These are phyloP conservation scores for Scaptomyza caliginosa DNA, from an alignment of 2,888 invertebrate genomes.

Conservation along the genomic window DNA sequence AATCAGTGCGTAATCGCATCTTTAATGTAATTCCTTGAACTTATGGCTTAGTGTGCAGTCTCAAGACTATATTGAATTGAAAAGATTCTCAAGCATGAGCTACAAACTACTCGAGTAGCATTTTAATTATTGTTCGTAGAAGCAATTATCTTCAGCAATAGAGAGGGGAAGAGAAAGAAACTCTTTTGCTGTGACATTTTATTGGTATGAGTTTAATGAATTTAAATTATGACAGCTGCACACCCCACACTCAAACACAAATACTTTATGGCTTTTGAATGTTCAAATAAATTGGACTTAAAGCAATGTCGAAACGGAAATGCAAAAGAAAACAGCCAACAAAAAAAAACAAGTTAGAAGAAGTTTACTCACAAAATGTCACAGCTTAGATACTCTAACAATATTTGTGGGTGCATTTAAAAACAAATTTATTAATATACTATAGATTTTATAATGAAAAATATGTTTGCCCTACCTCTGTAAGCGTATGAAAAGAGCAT, in stretches of 20 bases:
- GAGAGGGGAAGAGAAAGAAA: slow-evolving; percentile 5
- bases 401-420: not conserved
- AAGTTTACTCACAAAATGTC: not conserved
- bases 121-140: slow-evolving; percentile 68
- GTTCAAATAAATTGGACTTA: slow-evolving; percentile 73
- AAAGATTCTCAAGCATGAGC: slow-evolving; percentile 1
- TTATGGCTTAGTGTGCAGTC: slow-evolving; percentile 28
- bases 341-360: slow-evolving; percentile 16
- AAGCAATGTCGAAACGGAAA: slow-evolving; percentile 61
- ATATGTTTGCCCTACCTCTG: not conserved
- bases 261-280: slow-evolving; percentile 70
- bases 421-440: no score
- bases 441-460: no score
- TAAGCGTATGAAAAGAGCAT: not conserved
- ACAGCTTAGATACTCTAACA: slow-evolving; percentile 2
- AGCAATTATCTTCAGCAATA: slow-evolving; percentile 52
- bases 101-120: slow-evolving; percentile 73
- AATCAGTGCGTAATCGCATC: slow-evolving; percentile 51
- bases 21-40: slow-evolving; percentile 41
- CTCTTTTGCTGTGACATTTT: slow-evolving; percentile 52
- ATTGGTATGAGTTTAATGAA: slow-evolving; percentile 66
- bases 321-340: slow-evolving; percentile 46
- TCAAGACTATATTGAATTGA: slow-evolving; percentile 1
- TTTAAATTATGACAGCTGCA: slow-evolving; percentile 74
- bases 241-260: slow-evolving; percentile 37